Evolutionary conservation across 2,888 invertebrate species (phyloP), one percentile per base, ranked within the genome.

Genomic region (Conchocele bisecta): DNA sequence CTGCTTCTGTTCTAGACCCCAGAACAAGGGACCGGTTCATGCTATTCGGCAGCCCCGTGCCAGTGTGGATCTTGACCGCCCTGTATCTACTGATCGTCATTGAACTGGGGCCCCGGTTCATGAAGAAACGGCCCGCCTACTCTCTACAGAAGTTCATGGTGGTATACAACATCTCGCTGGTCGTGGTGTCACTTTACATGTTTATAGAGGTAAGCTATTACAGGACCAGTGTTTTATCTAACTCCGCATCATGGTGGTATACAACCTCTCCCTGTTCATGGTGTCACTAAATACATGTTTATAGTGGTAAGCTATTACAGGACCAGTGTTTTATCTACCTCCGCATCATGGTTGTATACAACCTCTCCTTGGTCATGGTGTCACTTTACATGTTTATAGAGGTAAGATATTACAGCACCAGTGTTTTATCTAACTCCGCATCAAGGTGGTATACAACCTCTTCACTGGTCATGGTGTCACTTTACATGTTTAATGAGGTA

Each of bases 141-240:
- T 93, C 94, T 83, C 91, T 97, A 54, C 94, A 94, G 17, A 94
- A 94, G 93, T 91, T 95, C 2, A 93, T 98, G 80, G 94, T 97
- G 65, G 94, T 95, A 1, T 97, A 97, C 90, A 98, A 97, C 91
- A 91, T 97, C 73, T 93, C 94, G 2, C 95, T 97, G 95, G 95
- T 96, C 2, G 92, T 92, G 1, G 92, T 97, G 61, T 98, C 97
- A 90, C 93, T 94, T 1, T 96, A 96, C 87, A 97, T 98, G 88
- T 95, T 95, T 57, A 90, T 94, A 70, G 95, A 96, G 92, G 94
- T 95, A 89, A 84, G n/a, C n/a, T n/a, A n/a, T n/a, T n/a, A n/a
- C n/a, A n/a, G n/a, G n/a, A n/a, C n/a, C n/a, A n/a, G n/a, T n/a
- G n/a, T n/a, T n/a, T n/a, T n/a, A n/a, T n/a, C n/a, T n/a, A n/a